Percentiles rank a stretch among this genome's conserved stretches.
These are phyloP conservation scores for Odontocerum albicorne DNA, from an alignment of 2,888 invertebrate genomes.

Conservation along the genomic window DNA sequence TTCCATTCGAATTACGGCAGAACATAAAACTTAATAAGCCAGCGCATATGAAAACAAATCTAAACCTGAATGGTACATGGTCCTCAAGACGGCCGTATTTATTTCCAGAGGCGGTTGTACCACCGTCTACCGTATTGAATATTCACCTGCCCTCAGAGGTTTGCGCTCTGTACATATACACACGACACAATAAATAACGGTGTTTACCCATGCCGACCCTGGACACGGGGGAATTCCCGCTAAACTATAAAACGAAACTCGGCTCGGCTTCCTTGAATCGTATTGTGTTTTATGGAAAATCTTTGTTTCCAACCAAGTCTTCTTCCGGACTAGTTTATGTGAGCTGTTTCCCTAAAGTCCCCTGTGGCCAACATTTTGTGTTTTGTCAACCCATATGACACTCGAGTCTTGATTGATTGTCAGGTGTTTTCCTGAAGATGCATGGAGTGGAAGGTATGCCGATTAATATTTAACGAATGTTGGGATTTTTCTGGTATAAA, in stretches of 20 bases:
- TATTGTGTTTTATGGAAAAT: slow-evolving; percentile 19
- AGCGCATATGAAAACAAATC: too few relatives aligned
- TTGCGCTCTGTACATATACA: slow-evolving; percentile 13
- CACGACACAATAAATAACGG: slow-evolving; percentile 30
- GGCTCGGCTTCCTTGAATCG: neutral
- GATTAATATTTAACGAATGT: neutral
- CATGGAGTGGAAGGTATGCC: neutral
- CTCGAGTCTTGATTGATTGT: slow-evolving; percentile 23
- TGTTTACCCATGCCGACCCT: slow-evolving; percentile 23
- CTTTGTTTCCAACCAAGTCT: slow-evolving; percentile 13
- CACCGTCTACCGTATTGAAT: neutral
- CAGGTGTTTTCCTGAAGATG: neutral
- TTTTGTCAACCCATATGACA: slow-evolving; percentile 10
- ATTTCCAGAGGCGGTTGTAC: too few relatives aligned
- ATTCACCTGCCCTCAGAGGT: slow-evolving; percentile 15
- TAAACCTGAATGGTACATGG: too few relatives aligned
- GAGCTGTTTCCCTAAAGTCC: neutral
- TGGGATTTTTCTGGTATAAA: too few relatives aligned
- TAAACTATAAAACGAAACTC: slow-evolving; percentile 18
- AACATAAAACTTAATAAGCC: too few relatives aligned
- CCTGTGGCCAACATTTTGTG: neutral
- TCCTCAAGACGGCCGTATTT: too few relatives aligned
- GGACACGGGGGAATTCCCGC: slow-evolving; percentile 17
- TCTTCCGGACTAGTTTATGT: slow-evolving; percentile 10
- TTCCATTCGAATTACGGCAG: too few relatives aligned